Base-by-base conservation (phyloP, 2,797 vertebrate species). In the Toxotes lorentzi region DNA sequence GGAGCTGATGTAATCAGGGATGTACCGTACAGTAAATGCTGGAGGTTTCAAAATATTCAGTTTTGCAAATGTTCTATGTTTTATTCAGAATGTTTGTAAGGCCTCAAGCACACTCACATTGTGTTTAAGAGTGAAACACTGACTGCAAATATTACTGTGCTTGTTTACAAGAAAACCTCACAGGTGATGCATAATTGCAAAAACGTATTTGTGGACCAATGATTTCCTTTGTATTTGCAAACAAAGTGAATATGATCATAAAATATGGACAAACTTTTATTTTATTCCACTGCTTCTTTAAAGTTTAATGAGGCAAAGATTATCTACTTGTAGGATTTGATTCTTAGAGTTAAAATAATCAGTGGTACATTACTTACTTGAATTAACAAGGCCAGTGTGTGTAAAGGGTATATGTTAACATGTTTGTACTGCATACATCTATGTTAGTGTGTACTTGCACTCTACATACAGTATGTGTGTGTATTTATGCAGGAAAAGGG, bases 51-150 rank as follows among this genome's bases (percentile, higher is more conserved):
- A 67, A 72, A 73, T 48, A 66, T 69, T 68, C 27, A 61, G 23
- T 59, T 70, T 60, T 53, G 43, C 69, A 45, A 62, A 69, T 60
- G 41, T 71, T 71, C 56, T 30, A 61, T 77, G 66, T 78, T 84
- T 87, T 62, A 79, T 73, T 82, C 35, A 60, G 58, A 35, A 1
- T 35, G 68, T 78, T 24, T 58, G 34, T 75, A 16, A 1, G 24
- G 58, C 70, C 64, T 82, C 7, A 21, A 76, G 66, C 38, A 73
- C 56, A 4, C n/a, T 62, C 50, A 71, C n/a, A 54, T 53, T 45
- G 47, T 48, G 48, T 35, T 67, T 57, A 64, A 56, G 7, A 38
- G 43, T 24, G 34, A 56, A 76, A 61, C 47, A n/a, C 27, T 7
- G 41, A 35, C 50, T 64, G 51, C 19, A 53, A 57, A 81, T 19